phyloP scores from a whole-genome alignment of 2,888 invertebrate genomes.

The Galeruca laticollis region DNA sequence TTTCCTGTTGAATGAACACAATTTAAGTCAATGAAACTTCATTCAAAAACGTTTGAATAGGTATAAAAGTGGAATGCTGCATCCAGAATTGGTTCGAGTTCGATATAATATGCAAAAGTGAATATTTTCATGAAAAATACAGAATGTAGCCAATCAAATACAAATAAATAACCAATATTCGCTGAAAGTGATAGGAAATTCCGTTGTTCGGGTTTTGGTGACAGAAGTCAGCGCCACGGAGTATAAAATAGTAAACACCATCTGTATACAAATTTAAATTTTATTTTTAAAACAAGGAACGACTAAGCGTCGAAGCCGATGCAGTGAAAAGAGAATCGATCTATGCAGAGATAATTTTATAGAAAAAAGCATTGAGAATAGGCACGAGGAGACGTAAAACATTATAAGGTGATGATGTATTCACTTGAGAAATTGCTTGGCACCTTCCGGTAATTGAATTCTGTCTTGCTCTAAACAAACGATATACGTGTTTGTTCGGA shows the following conservation, averaged over 20 bases:
- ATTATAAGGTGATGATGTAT: constrained; percentile 38
- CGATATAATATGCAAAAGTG: too few species aligned
- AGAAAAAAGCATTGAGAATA: constrained; percentile 7
- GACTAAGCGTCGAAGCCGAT: neutral
- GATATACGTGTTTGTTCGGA: constrained; percentile 38
- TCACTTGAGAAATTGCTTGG: constrained; percentile 39
- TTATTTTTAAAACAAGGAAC: constrained; percentile 24
- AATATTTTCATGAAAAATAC: too few species aligned
- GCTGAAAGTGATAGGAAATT: neutral
- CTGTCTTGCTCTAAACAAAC: constrained; percentile 32
- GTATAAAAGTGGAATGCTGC: too few species aligned
- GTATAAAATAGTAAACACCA: constrained; percentile 8
- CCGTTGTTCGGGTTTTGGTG: neutral
- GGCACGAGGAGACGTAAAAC: neutral
- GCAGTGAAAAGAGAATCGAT: constrained; percentile 12
- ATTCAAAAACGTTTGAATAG: too few species aligned
- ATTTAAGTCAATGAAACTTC: too few species aligned
- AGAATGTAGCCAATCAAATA: too few species aligned
- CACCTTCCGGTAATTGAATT: constrained; percentile 43
- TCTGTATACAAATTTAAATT: constrained; percentile 17
- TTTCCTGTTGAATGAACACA: too few species aligned
- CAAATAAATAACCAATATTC: neutral
- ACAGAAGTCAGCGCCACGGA: neutral
- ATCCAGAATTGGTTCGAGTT: too few species aligned
- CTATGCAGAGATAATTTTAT: constrained; percentile 11